Evolutionary conservation across 2,113 vertebrate genomes (phyloP).

Genomic region (Colinus virginianus): DNA sequence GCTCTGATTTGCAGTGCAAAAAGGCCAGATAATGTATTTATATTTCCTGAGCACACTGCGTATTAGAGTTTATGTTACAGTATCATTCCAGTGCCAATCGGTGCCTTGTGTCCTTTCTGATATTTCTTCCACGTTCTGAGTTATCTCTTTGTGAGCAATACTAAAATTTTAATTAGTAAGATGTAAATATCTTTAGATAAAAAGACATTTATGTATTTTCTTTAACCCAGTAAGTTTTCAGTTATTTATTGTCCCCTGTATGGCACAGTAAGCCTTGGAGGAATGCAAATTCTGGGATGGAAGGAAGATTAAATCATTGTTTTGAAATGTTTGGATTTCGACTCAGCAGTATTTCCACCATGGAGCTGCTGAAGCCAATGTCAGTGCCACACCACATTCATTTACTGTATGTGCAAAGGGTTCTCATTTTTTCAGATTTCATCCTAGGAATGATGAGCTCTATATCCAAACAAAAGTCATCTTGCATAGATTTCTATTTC

Average conservation of each 20-base stretch:
- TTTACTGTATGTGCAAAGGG: background rate
- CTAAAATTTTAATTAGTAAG: background rate
- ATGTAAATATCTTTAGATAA: background rate
- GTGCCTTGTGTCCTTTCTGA: background rate
- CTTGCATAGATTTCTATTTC: background rate
- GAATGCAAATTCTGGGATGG: background rate
- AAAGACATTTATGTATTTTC: background rate
- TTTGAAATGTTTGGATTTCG: background rate
- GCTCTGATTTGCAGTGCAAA: background rate
- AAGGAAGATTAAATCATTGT: background rate
- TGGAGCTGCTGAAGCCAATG: background rate
- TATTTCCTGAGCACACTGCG: background rate
- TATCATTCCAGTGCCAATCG: background rate
- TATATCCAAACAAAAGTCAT: background rate
- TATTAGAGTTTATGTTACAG: background rate
- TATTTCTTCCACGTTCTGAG: background rate
- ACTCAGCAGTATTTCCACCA: background rate
- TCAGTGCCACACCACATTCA: background rate
- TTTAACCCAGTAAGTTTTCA: background rate
- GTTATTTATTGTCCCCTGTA: background rate
- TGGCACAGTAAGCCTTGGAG: background rate
- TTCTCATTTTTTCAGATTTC: background rate
- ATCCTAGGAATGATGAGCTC: background rate
- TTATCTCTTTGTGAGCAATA: background rate
- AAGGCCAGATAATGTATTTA: background rate